Evolutionary conservation across 1,140 invertebrate genomes (phyloP), one percentile per base, ranked within the genome.

Genomic region (Pogonognathellus flavescens): DNA sequence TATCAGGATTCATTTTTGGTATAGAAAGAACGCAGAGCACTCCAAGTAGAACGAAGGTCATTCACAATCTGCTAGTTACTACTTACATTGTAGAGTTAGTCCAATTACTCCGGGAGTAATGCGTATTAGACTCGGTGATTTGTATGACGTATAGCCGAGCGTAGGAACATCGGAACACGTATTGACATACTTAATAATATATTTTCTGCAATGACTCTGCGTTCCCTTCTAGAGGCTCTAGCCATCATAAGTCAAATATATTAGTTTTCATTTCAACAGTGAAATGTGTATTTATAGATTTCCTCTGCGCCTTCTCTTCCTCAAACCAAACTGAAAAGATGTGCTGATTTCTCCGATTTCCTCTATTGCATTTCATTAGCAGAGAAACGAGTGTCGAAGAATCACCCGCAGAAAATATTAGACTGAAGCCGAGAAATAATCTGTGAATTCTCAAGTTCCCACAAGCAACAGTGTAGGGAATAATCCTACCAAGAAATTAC

Each of bases 221-320:
- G 22, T 59, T 50, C 14, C 53, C 20, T 20, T 66, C 82, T 25
- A 60, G 50, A 83, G 41, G 62, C 50, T n/a, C 18, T 3, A 81
- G 55, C 22, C 50, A 81, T 81, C 53, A 81, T 81, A 76, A 76
- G 31, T 76, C 49, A 50, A 76, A 66, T 76, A 31, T 25, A 76
- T 76, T 76, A 76, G 11, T 76, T 76, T 41, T 50, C 31, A 76
- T 76, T 76, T 76, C 70, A 76, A 49, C 70, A 76, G 31, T 6
- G 41, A 76, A 76, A 76, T 41, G 20, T 76, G 11, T 76, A 76
- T 76, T 76, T 49, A 76, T 76, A 82, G 52, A 82, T 25, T 20
- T 55, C 52, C 6, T 82, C 14, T 52, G 41, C 18, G 25, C 55
- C 80, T 82, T 57, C 31, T 80, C 25, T 22, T 25, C 59, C 55